Evolutionary conservation across 2,888 invertebrate genomes (phyloP).

Genomic region (Palloptera scutellata): DNA sequence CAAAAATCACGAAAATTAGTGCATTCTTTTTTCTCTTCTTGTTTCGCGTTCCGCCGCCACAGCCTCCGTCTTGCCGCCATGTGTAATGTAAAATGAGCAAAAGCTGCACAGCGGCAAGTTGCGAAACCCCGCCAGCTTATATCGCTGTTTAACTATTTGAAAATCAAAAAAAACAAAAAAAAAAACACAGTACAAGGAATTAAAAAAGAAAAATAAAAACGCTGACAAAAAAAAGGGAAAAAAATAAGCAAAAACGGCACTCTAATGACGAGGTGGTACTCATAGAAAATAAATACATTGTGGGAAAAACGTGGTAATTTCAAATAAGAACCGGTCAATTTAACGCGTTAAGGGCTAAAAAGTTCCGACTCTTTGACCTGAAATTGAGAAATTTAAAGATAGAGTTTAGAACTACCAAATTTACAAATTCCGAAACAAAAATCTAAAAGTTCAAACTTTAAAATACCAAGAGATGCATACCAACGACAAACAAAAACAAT

Average conservation of each 20-base stretch:
- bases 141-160: neutral
- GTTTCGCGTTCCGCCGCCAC: neutral
- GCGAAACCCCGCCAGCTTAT: neutral
- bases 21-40: slow-evolving; percentile 2
- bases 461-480: no score
- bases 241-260: slow-evolving; percentile 14
- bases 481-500: no score
- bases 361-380: no score
- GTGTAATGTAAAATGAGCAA: neutral
- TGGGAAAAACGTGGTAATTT: no score
- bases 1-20: slow-evolving; percentile 26
- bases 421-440: no score
- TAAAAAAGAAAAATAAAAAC: slow-evolving; percentile 10
- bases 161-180: neutral
- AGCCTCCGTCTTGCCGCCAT: neutral
- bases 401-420: no score
- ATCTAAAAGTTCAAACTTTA: no score
- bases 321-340: no score
- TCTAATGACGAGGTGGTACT: slow-evolving; percentile 32
- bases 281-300: no score
- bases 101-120: neutral
- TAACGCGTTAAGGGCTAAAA: no score
- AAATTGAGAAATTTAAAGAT: no score
- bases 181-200: neutral
- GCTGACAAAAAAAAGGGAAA: neutral